Percentiles rank a stretch among this genome's conserved stretches.
Evolutionary conservation across 2,888 invertebrate species (phyloP).

Genomic region (Lordiphosa fenestrarum): DNA sequence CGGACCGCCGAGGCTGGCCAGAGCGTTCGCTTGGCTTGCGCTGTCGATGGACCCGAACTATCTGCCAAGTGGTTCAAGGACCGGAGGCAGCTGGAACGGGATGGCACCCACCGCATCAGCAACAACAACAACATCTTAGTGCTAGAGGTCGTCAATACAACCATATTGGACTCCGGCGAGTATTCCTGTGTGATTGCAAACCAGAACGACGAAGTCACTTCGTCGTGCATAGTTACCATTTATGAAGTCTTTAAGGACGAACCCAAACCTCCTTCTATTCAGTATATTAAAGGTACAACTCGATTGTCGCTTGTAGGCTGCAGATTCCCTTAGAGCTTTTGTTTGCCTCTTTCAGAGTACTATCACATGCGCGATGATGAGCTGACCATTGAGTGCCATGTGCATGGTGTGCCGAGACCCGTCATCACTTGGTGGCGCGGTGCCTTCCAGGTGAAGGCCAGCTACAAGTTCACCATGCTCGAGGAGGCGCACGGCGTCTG

Average conservation of each 20-base stretch:
- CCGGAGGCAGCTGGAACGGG: conserved; percentile 81
- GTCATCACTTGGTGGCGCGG: conserved; percentile 78
- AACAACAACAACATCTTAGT: conserved; percentile 83
- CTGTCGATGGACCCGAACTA: conserved; percentile 87
- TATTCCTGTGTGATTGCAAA: conserved; percentile 88
- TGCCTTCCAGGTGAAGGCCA: conserved; percentile 76
- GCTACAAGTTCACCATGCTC: conserved; percentile 78
- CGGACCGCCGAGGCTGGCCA: conserved; percentile 88
- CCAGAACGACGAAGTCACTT: conserved; percentile 86
- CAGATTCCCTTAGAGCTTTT: conserved; percentile 16
- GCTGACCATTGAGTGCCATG: conserved; percentile 82
- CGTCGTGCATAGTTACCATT: conserved; percentile 88
- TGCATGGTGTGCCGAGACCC: conserved; percentile 79
- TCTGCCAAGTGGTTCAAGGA: conserved; percentile 89
- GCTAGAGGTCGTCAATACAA: conserved; percentile 83
- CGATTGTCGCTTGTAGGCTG: neutral
- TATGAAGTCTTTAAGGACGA: conserved; percentile 87
- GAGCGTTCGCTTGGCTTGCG: conserved; percentile 89
- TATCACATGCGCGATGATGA: conserved; percentile 82
- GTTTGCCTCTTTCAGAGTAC: conserved; percentile 71
- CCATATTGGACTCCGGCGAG: conserved; percentile 84
- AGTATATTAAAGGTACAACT: conserved; percentile 83
- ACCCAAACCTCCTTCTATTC: conserved; percentile 88
- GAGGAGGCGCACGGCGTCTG: conserved; percentile 81
- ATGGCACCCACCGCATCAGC: conserved; percentile 80